Conservation (phyloP, 2,888 invertebrate genomes). For the Peribatodes rhomboidaria region DNA sequence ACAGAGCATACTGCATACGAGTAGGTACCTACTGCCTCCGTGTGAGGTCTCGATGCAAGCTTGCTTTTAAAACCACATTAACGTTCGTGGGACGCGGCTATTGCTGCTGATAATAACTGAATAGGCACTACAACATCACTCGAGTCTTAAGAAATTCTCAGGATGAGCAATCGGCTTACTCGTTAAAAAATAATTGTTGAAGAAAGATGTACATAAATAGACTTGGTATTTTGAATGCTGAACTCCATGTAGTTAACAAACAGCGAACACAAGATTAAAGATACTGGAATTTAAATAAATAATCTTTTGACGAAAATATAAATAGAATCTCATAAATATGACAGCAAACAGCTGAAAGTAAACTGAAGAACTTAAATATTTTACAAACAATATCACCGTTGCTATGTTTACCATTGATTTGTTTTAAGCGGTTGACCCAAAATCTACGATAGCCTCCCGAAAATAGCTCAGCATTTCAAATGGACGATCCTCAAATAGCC, state of each 20-base stretch:
- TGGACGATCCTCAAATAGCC: constrained; percentile 26
- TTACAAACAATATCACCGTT: constrained; percentile 15
- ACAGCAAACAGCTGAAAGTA: background rate
- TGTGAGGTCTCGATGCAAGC: constrained; percentile 23
- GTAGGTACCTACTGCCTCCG: background rate
- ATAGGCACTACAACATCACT: background rate
- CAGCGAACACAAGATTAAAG: no score
- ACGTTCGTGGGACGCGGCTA: constrained; percentile 15
- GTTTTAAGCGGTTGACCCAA: constrained; percentile 27
- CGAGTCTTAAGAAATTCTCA: background rate
- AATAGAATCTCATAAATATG: background rate
- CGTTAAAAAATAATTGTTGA: background rate
- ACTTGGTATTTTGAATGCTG: no score
- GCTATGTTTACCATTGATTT: constrained; percentile 24
- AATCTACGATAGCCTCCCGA: constrained; percentile 15
- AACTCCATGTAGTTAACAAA: no score
- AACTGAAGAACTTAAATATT: background rate
- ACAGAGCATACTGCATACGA: background rate
- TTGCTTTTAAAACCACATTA: constrained; percentile 29
- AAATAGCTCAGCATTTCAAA: constrained; percentile 24
- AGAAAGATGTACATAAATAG: background rate
- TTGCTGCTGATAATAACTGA: constrained; percentile 8
- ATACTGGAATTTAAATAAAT: background rate
- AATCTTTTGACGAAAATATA: background rate
- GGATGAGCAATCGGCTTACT: background rate